These are phyloP conservation scores for Timandra comae DNA, from an alignment of 2,888 invertebrate genomes.

Conservation along the genomic window DNA sequence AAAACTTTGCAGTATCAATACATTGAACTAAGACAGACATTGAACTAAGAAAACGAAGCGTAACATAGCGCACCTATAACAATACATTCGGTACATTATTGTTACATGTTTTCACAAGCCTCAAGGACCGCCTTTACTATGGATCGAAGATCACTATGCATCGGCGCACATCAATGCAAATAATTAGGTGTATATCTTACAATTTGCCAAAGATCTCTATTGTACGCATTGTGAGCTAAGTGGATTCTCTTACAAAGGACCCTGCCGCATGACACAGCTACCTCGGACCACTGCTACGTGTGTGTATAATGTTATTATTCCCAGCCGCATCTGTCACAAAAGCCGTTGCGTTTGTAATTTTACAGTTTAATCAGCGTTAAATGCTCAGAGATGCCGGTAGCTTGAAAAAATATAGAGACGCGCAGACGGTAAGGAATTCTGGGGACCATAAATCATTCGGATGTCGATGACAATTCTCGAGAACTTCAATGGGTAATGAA, in stretches of 20 bases:
- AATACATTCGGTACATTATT: conserved; percentile 46
- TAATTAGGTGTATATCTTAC: conserved; percentile 75
- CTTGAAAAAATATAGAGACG: conserved; percentile 47
- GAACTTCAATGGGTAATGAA: conserved; percentile 11
- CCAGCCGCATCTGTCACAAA: conserved; percentile 73
- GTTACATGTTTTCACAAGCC: conserved; percentile 68
- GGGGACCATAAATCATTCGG: conserved; percentile 59
- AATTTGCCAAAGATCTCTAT: conserved; percentile 71
- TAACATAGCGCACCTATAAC: conserved; percentile 43
- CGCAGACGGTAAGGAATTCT: conserved; percentile 52
- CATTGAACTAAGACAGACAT: too few relatives aligned
- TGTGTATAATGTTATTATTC: conserved; percentile 73
- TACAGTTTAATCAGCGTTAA: conserved; percentile 78
- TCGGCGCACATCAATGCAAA: conserved; percentile 59
- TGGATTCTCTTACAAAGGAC: conserved; percentile 66
- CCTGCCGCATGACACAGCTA: conserved; percentile 59
- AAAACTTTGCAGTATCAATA: too few relatives aligned
- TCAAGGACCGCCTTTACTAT: conserved; percentile 59
- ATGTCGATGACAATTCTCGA: conserved; percentile 49
- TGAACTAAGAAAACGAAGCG: conserved; percentile 21
- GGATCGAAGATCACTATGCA: conserved; percentile 55
- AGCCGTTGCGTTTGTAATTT: conserved; percentile 70
- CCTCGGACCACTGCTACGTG: conserved; percentile 42
- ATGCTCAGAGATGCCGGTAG: conserved; percentile 62
- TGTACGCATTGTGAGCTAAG: conserved; percentile 67